Conservation (phyloP, 2,113 vertebrate genomes). For the Copsychus sechellarum region DNA sequence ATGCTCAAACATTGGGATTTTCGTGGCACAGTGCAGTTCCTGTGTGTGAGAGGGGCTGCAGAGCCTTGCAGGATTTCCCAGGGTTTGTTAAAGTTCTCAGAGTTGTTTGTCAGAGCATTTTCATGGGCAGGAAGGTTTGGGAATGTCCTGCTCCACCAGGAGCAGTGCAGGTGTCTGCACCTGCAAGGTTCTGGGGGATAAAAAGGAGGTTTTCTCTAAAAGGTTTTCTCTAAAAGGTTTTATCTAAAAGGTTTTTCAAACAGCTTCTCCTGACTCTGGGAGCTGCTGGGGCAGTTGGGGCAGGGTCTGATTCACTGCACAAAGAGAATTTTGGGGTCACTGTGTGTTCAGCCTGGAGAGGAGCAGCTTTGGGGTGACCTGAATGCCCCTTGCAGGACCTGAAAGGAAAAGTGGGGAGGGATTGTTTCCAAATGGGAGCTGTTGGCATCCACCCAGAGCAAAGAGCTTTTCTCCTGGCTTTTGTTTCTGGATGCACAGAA, state of each 20-base stretch:
- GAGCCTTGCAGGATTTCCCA: background rate
- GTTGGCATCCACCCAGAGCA: background rate
- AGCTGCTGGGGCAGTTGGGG: background rate
- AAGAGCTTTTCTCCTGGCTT: background rate
- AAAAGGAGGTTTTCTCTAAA: background rate
- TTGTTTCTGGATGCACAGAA: background rate
- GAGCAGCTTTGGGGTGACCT: background rate
- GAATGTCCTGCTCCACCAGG: background rate
- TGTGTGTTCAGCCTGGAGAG: background rate
- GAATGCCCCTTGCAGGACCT: background rate
- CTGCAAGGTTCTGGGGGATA: background rate
- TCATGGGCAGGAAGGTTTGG: background rate
- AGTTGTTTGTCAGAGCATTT: background rate
- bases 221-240: background rate
- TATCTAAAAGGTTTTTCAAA: background rate
- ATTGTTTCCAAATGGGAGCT: background rate
- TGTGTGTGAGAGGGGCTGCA: background rate
- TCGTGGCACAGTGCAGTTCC: background rate
- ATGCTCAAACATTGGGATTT: background rate
- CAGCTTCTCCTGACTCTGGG: background rate
- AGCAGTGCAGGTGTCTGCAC: background rate
- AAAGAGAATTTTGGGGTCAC: background rate
- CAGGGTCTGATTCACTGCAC: background rate
- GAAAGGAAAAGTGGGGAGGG: background rate
- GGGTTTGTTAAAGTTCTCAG: fast-evolving